Percentiles rank a stretch among this genome's conserved stretches.
Conservation (phyloP, 2,113 vertebrate genomes). For the Myxocyprinus asiaticus region DNA sequence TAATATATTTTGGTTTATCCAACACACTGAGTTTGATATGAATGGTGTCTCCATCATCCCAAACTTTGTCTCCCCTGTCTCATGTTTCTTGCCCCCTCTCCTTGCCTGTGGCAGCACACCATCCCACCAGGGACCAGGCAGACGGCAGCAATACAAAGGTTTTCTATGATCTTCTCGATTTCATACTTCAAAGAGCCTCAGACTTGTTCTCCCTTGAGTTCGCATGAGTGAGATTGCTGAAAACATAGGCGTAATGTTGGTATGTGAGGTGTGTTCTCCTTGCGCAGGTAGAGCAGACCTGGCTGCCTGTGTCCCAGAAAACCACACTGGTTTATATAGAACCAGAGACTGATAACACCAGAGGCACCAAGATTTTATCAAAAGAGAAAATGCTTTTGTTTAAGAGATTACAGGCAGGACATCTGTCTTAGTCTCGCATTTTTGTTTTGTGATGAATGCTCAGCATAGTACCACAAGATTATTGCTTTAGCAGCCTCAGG, state of each 20-base stretch:
- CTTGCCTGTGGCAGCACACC: background rate
- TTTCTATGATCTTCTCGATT: conserved; percentile 30
- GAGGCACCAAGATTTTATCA: conserved; percentile 31
- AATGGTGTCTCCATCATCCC: background rate
- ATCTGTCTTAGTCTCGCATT: conserved; percentile 8
- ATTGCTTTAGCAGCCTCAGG: conserved; percentile 20
- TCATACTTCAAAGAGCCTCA: conserved; percentile 20
- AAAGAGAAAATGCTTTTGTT: conserved; percentile 51
- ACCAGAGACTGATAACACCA: conserved; percentile 35
- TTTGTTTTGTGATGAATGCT: conserved; percentile 33
- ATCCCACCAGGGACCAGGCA: background rate
- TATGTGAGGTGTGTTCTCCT: conserved; percentile 3
- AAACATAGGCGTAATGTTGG: conserved; percentile 39
- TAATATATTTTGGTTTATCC: background rate
- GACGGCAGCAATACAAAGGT: background rate
- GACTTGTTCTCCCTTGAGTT: conserved; percentile 27
- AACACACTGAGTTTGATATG: background rate
- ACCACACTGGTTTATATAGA: conserved; percentile 22
- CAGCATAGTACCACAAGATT: conserved; percentile 24
- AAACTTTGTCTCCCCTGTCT: conserved; percentile 2
- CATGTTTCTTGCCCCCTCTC: background rate
- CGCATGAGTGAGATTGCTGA: conserved; percentile 22
- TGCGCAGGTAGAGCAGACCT: background rate
- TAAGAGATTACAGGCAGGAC: conserved; percentile 42
- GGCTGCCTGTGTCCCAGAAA: conserved; percentile 35